Evolutionary conservation across 2,797 vertebrate genomes (phyloP), one percentile per base, ranked within the genome.

Genomic region (Phrynocephalus forsythii): DNA sequence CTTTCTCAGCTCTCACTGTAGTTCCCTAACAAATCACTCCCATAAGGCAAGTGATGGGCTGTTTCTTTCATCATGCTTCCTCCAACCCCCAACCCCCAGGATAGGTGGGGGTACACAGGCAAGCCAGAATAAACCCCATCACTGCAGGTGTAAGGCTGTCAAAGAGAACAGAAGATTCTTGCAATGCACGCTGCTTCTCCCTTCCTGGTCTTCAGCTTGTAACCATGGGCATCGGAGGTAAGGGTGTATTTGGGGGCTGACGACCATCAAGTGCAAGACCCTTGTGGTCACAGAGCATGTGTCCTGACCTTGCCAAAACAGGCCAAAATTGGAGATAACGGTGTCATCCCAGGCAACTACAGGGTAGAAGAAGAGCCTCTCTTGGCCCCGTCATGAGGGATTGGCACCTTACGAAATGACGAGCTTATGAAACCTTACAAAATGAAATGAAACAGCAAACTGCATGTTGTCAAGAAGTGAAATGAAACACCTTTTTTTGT

Each of bases 1-100:
- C 72, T 86, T 93, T 92, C 92, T 89, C 91, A 30, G 86, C 95
- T 87, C 93, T 30, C 83, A 85, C 93, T 92, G 11, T n/a, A n/a
- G 94, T 89, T 83, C 90, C 69, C 91, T 84, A 88, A 87, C 87
- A 93, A 92, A 91, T 95, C 95, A 94, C 94, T 91, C 86, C 1
- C 89, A 94, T 60, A 90, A 92, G 94, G 95, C 90, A 63, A 95
- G 94, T 66, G 56, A 86, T 86, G 78, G 89, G 90, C 87, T 86
- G 87, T 73, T 20, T 67, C 26, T 28, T 72, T 20, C n/a, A 9
- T 16, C 26, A 7, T 9, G 7, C 33, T 22, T 2, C 15, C n/a
- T 38, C 24, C 13, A 33, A 33, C 5, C 22, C 26, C 79, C 16
- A 44, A 44, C 13, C 38, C 15, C 38, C 30, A 18, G 73, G 33